Evolutionary conservation across 64 coral and sea anemone species (phyloP), one percentile per base, ranked within the genome.

Genomic region (Stichodactyla helianthus): DNA sequence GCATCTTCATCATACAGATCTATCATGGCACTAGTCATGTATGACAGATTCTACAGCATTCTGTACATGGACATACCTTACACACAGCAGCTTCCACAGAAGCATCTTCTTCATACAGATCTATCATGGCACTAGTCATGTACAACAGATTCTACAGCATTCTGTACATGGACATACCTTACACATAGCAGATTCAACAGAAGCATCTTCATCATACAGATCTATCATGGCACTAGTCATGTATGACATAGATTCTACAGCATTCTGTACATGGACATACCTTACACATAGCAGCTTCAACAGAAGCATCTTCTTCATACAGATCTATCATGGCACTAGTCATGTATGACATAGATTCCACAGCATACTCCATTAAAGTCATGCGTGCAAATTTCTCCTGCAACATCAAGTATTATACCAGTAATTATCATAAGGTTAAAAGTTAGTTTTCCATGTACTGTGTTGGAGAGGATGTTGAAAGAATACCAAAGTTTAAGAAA

Each of bases 331-430:
- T 82, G 5, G 85, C 93, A 59, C 85, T 84, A 6, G 93, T 94
- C 56, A 94, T 65, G 70, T 94, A 94, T 5, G 93, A 67, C 93
- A 94, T 94, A 54, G 93, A 94, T 19, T 94, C 93, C 6, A 94
- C 77, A 56, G 93, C 87, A 53, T 94, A 94, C 2, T 86, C 89
- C 59, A 74, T 90, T 54, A 94, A 79, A 7, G 89, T 78, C 93
- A 94, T 94, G 15, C 85, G 79, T 7, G 93, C 93, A 91, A 94
- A 94, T 80, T 94, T 94, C 70, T 94, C 93, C 93, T 94, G 53
- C 6, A 26, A 82, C 62, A 26, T 70, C 52, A 31, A 54, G 4
- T 13, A 57, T 53, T n/a, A 52, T 52, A n/a, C 12, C 2, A 68
- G 76, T 56, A 23, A 53, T 13, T 5, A 62, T 44, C 4, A 63